Conservation (phyloP, 2,113 vertebrate species). For the Recurvirostra avosetta region DNA sequence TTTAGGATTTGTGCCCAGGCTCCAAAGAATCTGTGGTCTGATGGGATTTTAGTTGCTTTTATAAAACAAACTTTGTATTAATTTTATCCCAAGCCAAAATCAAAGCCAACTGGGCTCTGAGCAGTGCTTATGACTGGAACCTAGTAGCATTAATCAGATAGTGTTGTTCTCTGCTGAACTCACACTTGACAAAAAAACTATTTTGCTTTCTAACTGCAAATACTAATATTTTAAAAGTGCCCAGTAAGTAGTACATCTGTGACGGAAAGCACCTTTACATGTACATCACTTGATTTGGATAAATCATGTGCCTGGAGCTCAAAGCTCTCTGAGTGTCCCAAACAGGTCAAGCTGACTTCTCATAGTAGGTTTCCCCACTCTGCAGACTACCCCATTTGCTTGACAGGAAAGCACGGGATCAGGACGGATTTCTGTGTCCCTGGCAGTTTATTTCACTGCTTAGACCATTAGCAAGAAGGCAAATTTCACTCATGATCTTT, state of each 20-base stretch:
- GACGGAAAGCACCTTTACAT: not conserved
- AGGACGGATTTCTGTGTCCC: not conserved
- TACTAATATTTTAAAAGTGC: not conserved
- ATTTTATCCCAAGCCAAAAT: slow-evolving; percentile 31
- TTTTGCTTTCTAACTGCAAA: not conserved
- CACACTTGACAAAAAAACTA: not conserved
- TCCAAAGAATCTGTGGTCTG: not conserved
- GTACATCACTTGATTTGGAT: not conserved
- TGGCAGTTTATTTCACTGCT: not conserved
- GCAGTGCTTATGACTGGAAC: not conserved
- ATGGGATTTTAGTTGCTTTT: slow-evolving; percentile 51
- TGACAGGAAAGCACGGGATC: not conserved
- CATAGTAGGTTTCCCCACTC: not conserved
- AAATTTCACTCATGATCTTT: not conserved
- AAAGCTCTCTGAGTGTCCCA: not conserved
- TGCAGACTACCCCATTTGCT: not conserved
- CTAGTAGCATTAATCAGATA: not conserved
- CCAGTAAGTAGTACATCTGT: not conserved
- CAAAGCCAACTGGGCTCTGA: slow-evolving; percentile 4
- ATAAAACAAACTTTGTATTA: slow-evolving; percentile 46
- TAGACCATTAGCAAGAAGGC: not conserved
- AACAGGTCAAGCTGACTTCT: not conserved
- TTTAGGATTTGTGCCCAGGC: slow-evolving; percentile 34
- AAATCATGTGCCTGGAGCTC: not conserved
- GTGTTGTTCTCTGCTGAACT: not conserved